These are phyloP conservation scores for Borostomias antarcticus DNA, from an alignment of 2,797 vertebrate species.

Conservation along the genomic window DNA sequence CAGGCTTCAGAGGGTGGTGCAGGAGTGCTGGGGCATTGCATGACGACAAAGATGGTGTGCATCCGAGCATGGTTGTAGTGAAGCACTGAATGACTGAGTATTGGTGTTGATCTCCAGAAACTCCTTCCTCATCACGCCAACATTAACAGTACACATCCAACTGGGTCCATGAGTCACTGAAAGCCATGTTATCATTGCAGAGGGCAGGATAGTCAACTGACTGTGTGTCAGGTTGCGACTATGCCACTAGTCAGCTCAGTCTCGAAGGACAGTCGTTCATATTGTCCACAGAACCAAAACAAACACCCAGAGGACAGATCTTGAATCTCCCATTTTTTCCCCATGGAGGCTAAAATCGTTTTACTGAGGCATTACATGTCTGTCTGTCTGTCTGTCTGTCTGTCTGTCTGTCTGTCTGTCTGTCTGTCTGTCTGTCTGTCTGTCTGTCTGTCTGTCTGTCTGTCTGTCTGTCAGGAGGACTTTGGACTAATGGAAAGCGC, in stretches of 20 bases:
- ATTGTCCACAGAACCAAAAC: slow-evolving; percentile 42
- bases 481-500: slow-evolving; percentile 42
- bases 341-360: slow-evolving; percentile 21
- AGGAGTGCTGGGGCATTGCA: neutral
- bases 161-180: neutral
- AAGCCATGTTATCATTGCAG: slow-evolving; percentile 10
- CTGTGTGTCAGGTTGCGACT: slow-evolving; percentile 25
- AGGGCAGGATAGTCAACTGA: slow-evolving; percentile 34
- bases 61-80: neutral
- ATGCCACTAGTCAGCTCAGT: too few species aligned
- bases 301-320: slow-evolving; percentile 45
- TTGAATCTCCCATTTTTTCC: slow-evolving; percentile 32
- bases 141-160: neutral
- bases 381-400: too few species aligned
- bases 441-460: too few species aligned
- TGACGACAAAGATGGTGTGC: neutral
- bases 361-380: slow-evolving; percentile 39
- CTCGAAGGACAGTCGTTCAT: slow-evolving; percentile 11
- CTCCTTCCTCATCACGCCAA: neutral
- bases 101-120: slow-evolving; percentile 1
- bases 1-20: slow-evolving; percentile 1
- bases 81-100: neutral
- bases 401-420: too few species aligned
- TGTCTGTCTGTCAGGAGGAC: slow-evolving; percentile 36
- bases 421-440: too few species aligned